These are phyloP conservation scores for Nibea coibor DNA, from an alignment of 2,113 vertebrate species.

Conservation along the genomic window DNA sequence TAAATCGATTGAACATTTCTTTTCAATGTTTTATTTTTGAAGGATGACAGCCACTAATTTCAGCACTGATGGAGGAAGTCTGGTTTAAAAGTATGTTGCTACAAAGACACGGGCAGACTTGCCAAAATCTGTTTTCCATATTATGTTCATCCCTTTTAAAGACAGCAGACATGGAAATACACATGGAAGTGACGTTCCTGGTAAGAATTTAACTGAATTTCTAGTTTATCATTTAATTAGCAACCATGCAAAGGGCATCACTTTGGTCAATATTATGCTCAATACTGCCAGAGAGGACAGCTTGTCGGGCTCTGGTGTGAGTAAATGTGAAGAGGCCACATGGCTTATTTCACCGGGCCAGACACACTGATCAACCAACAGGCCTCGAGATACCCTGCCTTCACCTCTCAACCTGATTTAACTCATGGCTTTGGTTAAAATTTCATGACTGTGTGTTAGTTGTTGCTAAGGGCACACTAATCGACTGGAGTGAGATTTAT, in stretches of 20 bases:
- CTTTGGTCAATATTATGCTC: constrained; percentile 57
- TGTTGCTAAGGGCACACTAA: constrained; percentile 78
- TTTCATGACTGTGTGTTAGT: constrained; percentile 77
- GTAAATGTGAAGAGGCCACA: constrained; percentile 64
- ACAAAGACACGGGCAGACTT: background rate
- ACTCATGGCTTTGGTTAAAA: constrained; percentile 78
- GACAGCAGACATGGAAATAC: constrained; percentile 35
- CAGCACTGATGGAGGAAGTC: background rate
- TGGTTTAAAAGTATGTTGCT: background rate
- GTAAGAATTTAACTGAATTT: constrained; percentile 62
- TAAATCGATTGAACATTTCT: background rate
- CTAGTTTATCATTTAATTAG: constrained; percentile 65
- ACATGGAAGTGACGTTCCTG: constrained; percentile 42
- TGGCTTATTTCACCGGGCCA: constrained; percentile 52
- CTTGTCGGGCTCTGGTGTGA: constrained; percentile 42
- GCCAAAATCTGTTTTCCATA: constrained; percentile 41
- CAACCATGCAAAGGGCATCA: constrained; percentile 50
- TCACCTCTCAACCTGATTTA: constrained; percentile 74
- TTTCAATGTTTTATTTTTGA: background rate
- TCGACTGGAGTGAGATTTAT: constrained; percentile 77
- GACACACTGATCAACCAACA: constrained; percentile 61
- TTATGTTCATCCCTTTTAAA: constrained; percentile 23
- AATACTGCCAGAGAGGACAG: constrained; percentile 35
- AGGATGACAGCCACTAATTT: background rate
- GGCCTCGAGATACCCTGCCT: constrained; percentile 59